These are phyloP conservation scores for Aphyosemion australe DNA, from an alignment of 2,113 vertebrate species.

Conservation along the genomic window DNA sequence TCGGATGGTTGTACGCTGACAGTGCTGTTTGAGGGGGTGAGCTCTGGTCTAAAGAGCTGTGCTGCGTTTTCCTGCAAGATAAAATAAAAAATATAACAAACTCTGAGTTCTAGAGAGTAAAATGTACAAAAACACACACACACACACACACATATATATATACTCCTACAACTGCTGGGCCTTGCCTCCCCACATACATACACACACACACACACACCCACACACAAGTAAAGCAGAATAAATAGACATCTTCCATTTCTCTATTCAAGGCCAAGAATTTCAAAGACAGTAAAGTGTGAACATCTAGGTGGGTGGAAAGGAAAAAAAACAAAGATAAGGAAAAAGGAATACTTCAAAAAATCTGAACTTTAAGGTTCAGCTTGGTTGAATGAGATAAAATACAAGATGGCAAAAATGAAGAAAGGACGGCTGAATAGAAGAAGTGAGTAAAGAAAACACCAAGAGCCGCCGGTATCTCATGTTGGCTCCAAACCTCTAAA, in stretches of 20 bases:
- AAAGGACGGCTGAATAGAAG: slow-evolving; percentile 1
- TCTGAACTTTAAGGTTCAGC: slow-evolving; percentile 7
- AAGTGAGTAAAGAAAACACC: background rate
- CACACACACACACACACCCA: background rate
- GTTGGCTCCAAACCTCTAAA: slow-evolving; percentile 60
- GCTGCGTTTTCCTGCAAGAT: slow-evolving; percentile 91
- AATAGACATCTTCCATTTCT: slow-evolving; percentile 22
- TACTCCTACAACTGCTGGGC: background rate
- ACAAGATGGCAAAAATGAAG: background rate
- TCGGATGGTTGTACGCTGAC: slow-evolving; percentile 90
- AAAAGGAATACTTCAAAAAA: background rate
- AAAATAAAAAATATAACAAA: background rate
- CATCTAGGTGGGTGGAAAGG: slow-evolving; percentile 14
- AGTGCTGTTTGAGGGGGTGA: slow-evolving; percentile 92
- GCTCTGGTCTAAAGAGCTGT: slow-evolving; percentile 98
- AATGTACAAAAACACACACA: background rate
- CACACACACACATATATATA: too few species aligned
- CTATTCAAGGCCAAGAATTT: slow-evolving; percentile 26
- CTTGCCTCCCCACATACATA: background rate
- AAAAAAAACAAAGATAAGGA: slow-evolving; percentile 10
- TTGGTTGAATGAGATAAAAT: slow-evolving; percentile 3
- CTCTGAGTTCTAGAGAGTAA: background rate
- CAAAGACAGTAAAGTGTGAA: slow-evolving; percentile 22
- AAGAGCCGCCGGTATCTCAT: slow-evolving; percentile 26
- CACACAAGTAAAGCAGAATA: slow-evolving; percentile 1